These are phyloP conservation scores for Terrapene triunguis DNA, from an alignment of 2,113 vertebrate species.

Conservation along the genomic window DNA sequence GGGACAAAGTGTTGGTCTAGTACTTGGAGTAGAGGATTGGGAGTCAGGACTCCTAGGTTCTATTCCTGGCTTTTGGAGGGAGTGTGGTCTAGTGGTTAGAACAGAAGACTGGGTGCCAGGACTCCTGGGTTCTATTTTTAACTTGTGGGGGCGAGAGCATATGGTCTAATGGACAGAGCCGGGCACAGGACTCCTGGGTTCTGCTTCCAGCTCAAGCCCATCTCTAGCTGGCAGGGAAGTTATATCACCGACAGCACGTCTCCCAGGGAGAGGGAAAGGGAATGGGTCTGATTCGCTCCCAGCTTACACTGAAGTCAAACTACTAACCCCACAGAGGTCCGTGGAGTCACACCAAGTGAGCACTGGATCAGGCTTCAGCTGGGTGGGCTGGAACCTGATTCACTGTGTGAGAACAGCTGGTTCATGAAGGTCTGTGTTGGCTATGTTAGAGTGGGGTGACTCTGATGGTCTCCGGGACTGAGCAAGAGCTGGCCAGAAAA, in stretches of 20 bases:
- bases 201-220: neutral
- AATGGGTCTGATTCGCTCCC: neutral
- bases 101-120: neutral
- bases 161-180: neutral
- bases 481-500: neutral
- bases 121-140: neutral
- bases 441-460: neutral
- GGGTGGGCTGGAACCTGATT: no score
- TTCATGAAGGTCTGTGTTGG: neutral
- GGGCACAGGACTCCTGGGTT: neutral
- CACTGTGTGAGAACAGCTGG: no score
- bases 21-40: neutral
- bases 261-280: neutral
- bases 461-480: neutral
- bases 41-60: neutral
- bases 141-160: neutral
- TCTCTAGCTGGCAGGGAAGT: neutral
- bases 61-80: neutral
- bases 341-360: neutral
- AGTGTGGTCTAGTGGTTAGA: neutral
- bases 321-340: neutral
- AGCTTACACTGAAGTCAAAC: neutral
- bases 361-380: neutral
- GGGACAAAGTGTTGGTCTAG: neutral
- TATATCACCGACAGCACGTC: neutral